Evolutionary conservation across 2,113 vertebrate species (phyloP).

Genomic region (Okapia johnstoni): DNA sequence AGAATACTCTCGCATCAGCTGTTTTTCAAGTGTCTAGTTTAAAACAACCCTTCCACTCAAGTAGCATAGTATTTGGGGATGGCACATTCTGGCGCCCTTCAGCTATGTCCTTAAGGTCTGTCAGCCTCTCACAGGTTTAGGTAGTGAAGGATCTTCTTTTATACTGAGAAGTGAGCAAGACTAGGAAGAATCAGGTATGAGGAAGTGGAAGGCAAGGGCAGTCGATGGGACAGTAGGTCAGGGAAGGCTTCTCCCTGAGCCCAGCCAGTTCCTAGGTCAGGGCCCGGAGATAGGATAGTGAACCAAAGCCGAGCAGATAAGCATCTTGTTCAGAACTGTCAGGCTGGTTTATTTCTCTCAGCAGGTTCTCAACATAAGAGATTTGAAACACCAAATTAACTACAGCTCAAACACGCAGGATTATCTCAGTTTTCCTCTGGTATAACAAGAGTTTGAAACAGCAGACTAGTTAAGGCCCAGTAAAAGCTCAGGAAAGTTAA

Average conservation of each 20-base stretch:
- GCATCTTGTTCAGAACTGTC: neutral
- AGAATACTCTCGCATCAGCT: neutral
- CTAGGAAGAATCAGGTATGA: neutral
- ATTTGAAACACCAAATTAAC: neutral
- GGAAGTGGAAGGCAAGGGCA: too few relatives aligned
- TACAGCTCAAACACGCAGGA: neutral
- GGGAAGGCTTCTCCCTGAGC: too few relatives aligned
- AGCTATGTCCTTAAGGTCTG: neutral
- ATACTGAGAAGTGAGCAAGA: neutral
- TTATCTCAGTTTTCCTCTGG: neutral
- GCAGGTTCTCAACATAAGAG: neutral
- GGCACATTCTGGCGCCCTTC: neutral
- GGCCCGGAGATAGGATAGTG: rapidly evolving
- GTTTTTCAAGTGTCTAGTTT: neutral
- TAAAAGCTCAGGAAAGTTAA: neutral
- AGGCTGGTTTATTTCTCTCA: neutral
- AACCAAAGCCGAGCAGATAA: too few relatives aligned
- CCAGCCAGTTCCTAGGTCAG: neutral
- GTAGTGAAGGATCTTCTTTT: neutral
- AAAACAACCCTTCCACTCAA: neutral
- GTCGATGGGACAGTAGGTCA: neutral
- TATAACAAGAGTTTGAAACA: neutral
- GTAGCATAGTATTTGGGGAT: neutral
- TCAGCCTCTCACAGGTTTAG: neutral
- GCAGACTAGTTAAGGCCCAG: neutral